phyloP scores from a whole-genome alignment of 2,888 invertebrate species.

The Pandemis heparana region DNA sequence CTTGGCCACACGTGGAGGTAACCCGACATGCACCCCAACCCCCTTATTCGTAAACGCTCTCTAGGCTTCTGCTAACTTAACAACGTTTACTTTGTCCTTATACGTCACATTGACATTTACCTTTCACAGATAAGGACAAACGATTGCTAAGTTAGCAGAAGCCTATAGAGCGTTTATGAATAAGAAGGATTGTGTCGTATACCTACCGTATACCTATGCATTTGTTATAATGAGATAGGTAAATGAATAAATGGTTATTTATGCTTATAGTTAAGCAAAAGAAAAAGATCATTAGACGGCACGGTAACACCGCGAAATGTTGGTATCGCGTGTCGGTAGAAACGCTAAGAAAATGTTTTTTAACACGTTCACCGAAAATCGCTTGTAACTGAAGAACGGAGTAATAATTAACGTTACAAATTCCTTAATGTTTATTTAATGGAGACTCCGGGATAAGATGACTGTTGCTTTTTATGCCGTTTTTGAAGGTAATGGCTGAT shows the following conservation, averaged over 20 bases:
- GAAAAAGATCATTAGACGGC: neutral
- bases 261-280: neutral
- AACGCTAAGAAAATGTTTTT: neutral
- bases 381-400: neutral
- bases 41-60: no score
- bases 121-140: no score
- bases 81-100: no score
- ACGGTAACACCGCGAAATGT: slow-evolving; percentile 13
- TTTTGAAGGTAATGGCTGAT: neutral
- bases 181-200: no score
- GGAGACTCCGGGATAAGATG: neutral
- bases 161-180: no score
- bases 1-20: no score
- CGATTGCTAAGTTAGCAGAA: no score
- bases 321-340: slow-evolving; percentile 24
- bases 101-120: no score
- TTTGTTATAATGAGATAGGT: neutral
- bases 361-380: neutral
- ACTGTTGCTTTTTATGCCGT: neutral
- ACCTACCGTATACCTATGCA: no score
- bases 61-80: no score
- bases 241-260: neutral
- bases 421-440: slow-evolving; percentile 2
- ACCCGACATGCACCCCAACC: no score
- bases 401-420: neutral